These are phyloP conservation scores for Alcedo atthis DNA, from an alignment of 2,797 vertebrate genomes.

Conservation along the genomic window DNA sequence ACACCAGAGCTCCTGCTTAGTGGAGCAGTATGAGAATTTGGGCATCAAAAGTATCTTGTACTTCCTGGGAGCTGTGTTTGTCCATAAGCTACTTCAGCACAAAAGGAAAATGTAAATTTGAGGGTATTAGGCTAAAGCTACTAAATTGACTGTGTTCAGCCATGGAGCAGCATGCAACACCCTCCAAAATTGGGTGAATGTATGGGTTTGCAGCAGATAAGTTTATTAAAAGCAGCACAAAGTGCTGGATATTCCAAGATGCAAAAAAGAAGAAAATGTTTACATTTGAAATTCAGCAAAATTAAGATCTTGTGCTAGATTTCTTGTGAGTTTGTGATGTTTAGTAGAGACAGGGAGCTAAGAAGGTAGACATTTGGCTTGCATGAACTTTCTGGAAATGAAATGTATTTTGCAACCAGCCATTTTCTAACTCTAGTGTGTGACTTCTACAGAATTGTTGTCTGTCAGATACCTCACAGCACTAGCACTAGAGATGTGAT, in stretches of 20 bases:
- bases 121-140: background rate
- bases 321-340: background rate
- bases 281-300: background rate
- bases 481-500: conserved; percentile 52
- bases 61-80: background rate
- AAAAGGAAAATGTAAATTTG: background rate
- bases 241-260: background rate
- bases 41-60: background rate
- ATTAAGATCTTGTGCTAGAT: accelerated
- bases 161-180: background rate
- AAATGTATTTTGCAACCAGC: background rate
- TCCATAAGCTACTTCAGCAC: background rate
- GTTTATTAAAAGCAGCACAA: background rate
- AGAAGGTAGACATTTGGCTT: background rate
- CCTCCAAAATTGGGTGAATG: accelerated
- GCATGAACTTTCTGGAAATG: background rate
- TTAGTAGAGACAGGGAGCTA: background rate
- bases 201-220: background rate
- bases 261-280: background rate
- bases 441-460: conserved; percentile 63
- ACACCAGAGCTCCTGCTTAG: background rate
- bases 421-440: background rate
- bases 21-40: background rate
- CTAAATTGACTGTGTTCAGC: background rate
- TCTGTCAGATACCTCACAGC: conserved; percentile 26